phyloP scores from a whole-genome alignment of 2,113 vertebrate species.

The Chrysemys picta region DNA sequence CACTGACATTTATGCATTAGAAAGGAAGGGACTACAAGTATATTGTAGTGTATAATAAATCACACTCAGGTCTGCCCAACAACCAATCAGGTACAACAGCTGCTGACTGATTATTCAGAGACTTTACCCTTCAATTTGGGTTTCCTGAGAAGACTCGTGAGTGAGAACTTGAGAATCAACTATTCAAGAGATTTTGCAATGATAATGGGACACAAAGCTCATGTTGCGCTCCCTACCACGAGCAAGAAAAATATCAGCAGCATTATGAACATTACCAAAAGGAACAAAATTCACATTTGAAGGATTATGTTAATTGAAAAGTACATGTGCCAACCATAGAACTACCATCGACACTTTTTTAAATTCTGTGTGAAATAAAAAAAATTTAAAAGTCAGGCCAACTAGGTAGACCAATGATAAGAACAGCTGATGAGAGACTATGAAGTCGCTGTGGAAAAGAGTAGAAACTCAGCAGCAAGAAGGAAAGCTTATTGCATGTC shows the following conservation, averaged over 20 bases:
- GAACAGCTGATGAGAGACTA: neutral
- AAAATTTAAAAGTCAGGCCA: neutral
- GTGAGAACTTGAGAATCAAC: neutral
- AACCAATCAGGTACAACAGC: neutral
- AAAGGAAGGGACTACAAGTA: neutral
- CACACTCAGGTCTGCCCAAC: neutral
- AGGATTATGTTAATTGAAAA: neutral
- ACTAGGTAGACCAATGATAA: neutral
- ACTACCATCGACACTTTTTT: neutral
- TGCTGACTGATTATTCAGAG: neutral
- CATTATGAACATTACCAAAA: neutral
- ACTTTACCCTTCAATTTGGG: neutral
- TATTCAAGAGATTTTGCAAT: neutral
- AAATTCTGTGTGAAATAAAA: neutral
- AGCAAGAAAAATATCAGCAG: neutral
- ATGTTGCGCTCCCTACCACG: neutral
- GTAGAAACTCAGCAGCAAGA: neutral
- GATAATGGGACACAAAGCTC: neutral
- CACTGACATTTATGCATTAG: neutral
- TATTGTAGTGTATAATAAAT: neutral
- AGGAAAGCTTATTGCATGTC: neutral
- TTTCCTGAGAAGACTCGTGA: rapidly evolving
- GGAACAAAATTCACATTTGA: neutral
- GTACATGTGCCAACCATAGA: neutral
- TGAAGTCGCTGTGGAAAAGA: neutral